Evolutionary conservation across 1,140 invertebrate species (phyloP), one percentile per base, ranked within the genome.

Genomic region (Rhizoglyphus robini): DNA sequence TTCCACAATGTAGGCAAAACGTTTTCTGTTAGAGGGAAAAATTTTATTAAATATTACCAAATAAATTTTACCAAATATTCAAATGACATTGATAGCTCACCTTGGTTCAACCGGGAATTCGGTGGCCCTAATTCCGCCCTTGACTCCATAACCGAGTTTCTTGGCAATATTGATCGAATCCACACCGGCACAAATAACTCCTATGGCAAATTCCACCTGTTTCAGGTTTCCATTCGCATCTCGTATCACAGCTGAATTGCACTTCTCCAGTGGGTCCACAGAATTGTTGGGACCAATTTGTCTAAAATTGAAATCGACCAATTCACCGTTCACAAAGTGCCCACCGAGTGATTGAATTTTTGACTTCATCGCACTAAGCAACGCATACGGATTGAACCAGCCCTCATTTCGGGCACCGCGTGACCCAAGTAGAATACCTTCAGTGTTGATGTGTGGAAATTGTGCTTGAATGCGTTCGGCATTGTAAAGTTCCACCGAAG

Each of bases 401-500:
- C 85, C 85, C 75, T 87, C 85, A 71, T 84, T 83, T 73, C 84
- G 78, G 11, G 81, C 65, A 18, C 80, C 84, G 72, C 80, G 79
- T 64, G 81, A 80, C 31, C 77, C 89, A 46, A 89, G 70, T 67
- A 81, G 86, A 51, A 99, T 79, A 67, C 83, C 90, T 47, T 88
- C 80, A 5, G 84, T 83, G 73, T 92, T 92, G 20, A 99, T 75
- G 89, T 92, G 98, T 2, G 94, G 94, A 80, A 88, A 99, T 74
- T 79, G 85, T 46, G 77, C 59, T 69, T 86, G 83, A 18, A 98
- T 75, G 71, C 85, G 77, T 4, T 80, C 73, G 51, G 79, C 72
- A 25, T 79, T 81, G 36, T 95, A 73, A 2, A 96, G 69, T 69
- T 86, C 80, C 74, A 90, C 88, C 71, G 83, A 84, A 11, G 88